These are phyloP conservation scores for Melipona quadrifasciata DNA, from an alignment of 1,140 invertebrate species.

Conservation along the genomic window DNA sequence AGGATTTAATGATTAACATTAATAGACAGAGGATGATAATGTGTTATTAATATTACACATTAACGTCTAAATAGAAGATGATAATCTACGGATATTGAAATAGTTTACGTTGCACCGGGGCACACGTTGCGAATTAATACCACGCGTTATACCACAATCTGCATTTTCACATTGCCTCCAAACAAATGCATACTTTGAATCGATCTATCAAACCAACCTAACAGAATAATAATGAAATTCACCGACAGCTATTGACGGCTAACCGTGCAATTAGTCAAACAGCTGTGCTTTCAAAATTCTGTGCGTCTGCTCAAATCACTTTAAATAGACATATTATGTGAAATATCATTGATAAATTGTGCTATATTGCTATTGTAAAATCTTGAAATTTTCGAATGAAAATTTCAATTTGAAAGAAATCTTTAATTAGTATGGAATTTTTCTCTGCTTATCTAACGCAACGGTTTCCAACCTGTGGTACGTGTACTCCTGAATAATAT, in stretches of 20 bases:
- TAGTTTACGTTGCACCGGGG: background rate
- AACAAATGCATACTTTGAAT: background rate
- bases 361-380: too few relatives aligned
- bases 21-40: too few relatives aligned
- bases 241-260: background rate
- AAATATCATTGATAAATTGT: too few relatives aligned
- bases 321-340: background rate
- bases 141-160: background rate
- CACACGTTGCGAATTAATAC: background rate
- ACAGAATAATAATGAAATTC: background rate
- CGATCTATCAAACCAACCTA: background rate
- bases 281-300: background rate
- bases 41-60: too few relatives aligned
- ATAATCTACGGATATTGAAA: background rate
- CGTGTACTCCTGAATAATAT: too few relatives aligned
- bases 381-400: too few relatives aligned
- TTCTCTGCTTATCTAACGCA: background rate
- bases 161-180: background rate
- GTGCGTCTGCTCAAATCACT: background rate
- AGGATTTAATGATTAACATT: too few relatives aligned
- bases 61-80: too few relatives aligned
- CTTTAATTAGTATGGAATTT: background rate
- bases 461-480: too few relatives aligned
- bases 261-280: background rate
- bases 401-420: too few relatives aligned